Evolutionary conservation across 2,113 vertebrate genomes (phyloP), one percentile per base, ranked within the genome.

Genomic region (Planiliza haematocheilus): DNA sequence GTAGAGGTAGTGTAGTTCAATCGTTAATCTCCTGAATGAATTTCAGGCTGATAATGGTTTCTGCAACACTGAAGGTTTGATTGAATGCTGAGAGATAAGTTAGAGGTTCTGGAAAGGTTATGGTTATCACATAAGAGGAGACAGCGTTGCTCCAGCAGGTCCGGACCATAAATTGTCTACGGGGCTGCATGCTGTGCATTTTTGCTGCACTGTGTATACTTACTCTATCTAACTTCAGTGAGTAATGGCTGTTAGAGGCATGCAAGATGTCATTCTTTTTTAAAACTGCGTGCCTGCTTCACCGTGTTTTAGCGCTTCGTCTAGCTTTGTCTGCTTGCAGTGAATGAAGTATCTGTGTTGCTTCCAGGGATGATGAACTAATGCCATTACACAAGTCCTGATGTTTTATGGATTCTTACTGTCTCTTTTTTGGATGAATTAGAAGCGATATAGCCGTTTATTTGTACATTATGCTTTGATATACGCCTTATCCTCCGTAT

Each of bases 101-200:
- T 4, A 0, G 62, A 72, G 66, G 61, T 55, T 59, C 37, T 34
- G n/a, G 37, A 65, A 34, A 75, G 65, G 53, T 73, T 69, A 53
- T 10, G 18, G 37, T 61, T 73, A 55, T 72, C 57, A 41, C 43
- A 73, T 5, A 8, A 10, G 18, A 39, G 61, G 58, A 63, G 60
- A 52, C 11, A 1, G 38, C 42, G 42, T 67, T 5, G 10, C 37
- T 70, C 51, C 4, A 41, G 58, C 51, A 50, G 14, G 18, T 66
- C 74, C 24, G 18, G 41, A 45, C n/a, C 61, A 70, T 81, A 81
- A 69, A 82, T 78, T 71, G 36, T 57, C 21, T 11, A 7, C 18
- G 4, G 57, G 55, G 59, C 67, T 70, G 71, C 74, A 63, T 41
- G 52, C 30, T 70, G 2, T 61, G 21, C 37, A 63, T 79, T 70